Evolutionary conservation across 2,797 vertebrate genomes (phyloP).

Genomic region (Notolepis coatsorum): DNA sequence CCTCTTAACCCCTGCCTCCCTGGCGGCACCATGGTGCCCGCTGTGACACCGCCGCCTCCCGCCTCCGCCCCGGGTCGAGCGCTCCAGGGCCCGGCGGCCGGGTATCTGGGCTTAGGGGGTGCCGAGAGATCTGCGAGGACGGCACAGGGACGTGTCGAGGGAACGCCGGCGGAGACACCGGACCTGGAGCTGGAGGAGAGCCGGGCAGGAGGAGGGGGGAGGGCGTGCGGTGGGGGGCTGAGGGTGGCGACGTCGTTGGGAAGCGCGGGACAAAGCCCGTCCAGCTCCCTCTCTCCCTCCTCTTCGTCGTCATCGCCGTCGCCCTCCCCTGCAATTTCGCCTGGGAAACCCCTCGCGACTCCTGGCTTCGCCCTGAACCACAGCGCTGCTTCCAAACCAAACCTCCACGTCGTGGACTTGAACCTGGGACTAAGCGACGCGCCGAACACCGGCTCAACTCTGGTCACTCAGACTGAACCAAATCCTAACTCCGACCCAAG

Average conservation of each 20-base stretch:
- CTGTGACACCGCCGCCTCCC: slow-evolving; percentile 43
- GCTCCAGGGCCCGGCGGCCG: no score
- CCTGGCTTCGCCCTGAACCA: slow-evolving; percentile 17
- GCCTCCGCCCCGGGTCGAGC: slow-evolving; percentile 41
- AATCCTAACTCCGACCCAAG: slow-evolving; percentile 3
- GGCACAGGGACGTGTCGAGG: no score
- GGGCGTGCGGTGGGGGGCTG: slow-evolving; percentile 47
- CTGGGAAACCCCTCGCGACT: slow-evolving; percentile 44
- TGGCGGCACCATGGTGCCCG: no score
- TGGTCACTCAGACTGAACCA: no score
- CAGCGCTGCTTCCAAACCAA: slow-evolving; percentile 12
- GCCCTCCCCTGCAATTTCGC: slow-evolving; percentile 64
- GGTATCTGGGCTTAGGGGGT: no score
- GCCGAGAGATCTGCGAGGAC: no score
- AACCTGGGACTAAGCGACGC: no score
- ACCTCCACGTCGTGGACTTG: no score
- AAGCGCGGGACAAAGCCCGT: slow-evolving; percentile 77
- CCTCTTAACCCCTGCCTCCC: slow-evolving; percentile 40
- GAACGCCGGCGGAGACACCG: background rate
- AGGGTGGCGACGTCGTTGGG: slow-evolving; percentile 51
- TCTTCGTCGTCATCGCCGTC: slow-evolving; percentile 67
- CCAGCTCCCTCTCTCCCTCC: slow-evolving; percentile 67
- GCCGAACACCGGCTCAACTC: no score
- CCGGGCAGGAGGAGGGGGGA: slow-evolving; percentile 73
- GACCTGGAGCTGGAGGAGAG: slow-evolving; percentile 59